Evolutionary conservation across 2,797 vertebrate genomes (phyloP).

Genomic region (Gallirallus australis): DNA sequence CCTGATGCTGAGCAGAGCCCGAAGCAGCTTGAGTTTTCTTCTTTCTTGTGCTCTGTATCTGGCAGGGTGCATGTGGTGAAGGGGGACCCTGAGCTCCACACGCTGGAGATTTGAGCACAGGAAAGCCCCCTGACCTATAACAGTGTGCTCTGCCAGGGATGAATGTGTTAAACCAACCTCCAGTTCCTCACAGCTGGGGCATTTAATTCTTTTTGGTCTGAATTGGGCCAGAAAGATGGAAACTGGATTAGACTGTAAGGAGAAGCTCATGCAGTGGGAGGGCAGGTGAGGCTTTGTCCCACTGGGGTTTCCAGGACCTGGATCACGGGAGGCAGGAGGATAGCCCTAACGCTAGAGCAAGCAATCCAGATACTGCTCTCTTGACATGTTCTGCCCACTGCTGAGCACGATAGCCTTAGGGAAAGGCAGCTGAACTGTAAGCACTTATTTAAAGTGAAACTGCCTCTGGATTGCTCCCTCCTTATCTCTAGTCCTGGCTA

Average conservation of each 20-base stretch:
- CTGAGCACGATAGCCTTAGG: background rate
- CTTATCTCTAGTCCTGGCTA: slow-evolving; percentile 31
- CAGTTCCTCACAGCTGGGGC: background rate
- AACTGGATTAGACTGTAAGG: background rate
- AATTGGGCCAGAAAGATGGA: background rate
- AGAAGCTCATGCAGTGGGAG: background rate
- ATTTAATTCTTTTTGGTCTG: background rate
- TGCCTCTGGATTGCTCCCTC: slow-evolving; percentile 29
- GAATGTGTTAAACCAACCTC: background rate
- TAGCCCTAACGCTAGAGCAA: background rate
- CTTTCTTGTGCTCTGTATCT: rapidly evolving
- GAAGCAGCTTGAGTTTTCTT: background rate
- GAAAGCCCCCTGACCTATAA: background rate
- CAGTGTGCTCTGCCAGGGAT: background rate
- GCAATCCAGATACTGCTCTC: background rate
- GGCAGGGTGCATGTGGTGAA: background rate
- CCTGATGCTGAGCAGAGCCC: rapidly evolving
- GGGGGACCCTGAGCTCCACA: background rate
- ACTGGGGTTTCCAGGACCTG: background rate
- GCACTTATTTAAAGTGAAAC: slow-evolving; percentile 25
- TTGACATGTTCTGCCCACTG: background rate
- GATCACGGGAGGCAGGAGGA: background rate
- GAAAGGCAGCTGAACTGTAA: background rate
- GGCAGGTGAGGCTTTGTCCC: background rate
- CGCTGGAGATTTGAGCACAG: rapidly evolving